Percentiles rank a stretch among this genome's conserved stretches.
Conservation (phyloP, 2,888 invertebrate genomes). For the Andrena dorsata region DNA sequence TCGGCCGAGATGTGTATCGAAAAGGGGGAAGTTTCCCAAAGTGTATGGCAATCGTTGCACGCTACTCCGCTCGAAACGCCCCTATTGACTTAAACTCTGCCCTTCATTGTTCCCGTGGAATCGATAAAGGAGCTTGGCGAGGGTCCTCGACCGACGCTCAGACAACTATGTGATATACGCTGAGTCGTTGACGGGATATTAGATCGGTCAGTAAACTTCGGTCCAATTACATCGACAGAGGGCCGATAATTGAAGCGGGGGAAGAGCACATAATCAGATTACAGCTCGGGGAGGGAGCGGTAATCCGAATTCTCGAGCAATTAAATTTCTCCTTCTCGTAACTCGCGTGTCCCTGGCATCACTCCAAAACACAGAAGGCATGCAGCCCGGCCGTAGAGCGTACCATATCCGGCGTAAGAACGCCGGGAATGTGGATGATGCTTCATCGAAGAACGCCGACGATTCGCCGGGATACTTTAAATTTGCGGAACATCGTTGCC, state of each 20-base stretch:
- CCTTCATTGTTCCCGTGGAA: neutral
- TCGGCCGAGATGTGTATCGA: too few relatives aligned
- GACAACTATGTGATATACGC: conserved; percentile 33
- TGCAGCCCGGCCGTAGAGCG: conserved; percentile 40
- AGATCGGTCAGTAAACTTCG: conserved; percentile 61
- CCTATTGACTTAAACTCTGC: too few relatives aligned
- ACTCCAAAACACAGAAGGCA: conserved; percentile 51
- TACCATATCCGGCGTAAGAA: conserved; percentile 30
- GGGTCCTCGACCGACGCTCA: neutral
- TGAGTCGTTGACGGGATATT: conserved; percentile 61
- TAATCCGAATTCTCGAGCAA: conserved; percentile 67
- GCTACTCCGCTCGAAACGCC: too few relatives aligned
- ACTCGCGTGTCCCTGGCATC: conserved; percentile 62
- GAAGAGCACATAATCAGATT: conserved; percentile 69
- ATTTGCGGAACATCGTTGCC: conserved; percentile 35
- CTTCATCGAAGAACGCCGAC: conserved; percentile 12
- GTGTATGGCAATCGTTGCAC: too few relatives aligned
- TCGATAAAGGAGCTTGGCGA: neutral
- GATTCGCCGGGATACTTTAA: conserved; percentile 37
- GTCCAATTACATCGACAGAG: conserved; percentile 61
- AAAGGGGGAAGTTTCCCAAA: too few relatives aligned
- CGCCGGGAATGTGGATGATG: conserved; percentile 37
- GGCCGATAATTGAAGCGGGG: conserved; percentile 61
- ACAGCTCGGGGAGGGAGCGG: conserved; percentile 57
- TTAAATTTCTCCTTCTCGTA: conserved; percentile 66